Base-by-base conservation (phyloP, 2,113 vertebrate species). In the Cygnus atratus region DNA sequence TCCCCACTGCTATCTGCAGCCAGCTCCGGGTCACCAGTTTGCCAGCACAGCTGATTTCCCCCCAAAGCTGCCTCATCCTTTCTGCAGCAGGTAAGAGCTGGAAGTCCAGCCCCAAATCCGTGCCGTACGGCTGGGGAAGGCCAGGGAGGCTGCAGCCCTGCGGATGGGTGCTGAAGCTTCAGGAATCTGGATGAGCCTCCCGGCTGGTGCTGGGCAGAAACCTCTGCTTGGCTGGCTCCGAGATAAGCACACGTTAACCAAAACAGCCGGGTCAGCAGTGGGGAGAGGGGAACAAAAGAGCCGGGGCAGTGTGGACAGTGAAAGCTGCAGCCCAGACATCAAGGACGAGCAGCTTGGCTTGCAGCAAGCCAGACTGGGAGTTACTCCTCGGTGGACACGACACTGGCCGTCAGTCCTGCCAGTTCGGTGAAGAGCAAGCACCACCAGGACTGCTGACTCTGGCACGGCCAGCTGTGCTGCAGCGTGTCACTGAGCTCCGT, bases 271-370 rank as follows among this genome's bases (percentile, higher is more conserved):
- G 61, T 93, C 35, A 90, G 74, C 58, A 80, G 65, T 37, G 52
- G 67, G 59, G 57, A 87, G 31, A 54, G 33, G 29, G 21, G 26
- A 78, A 84, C 65, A 59, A 50, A 70, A 52, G 54, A 81, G 66
- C 48, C 1, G 1, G 22, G 18, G 57, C 11, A 78, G 57, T 0
- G 2, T 21, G 52, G 41, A n/a, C 6, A 87, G 46, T 8, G 1
- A 1, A 7, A 75, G 31, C 81, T 87, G 78, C 54, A 87, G 43
- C 39, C 17, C 43, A 54, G 61, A 81, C 73, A 44, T 28, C 71
- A 71, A 91, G 82, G 87, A 74, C 0, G 0, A 89, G 67, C 65
- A 65, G 52, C 44, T 39, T 85, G 70, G 44, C 54, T 82, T 76
- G 43, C 55, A 82, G 77, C 41, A 72, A 46, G 58, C 25, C 58